phyloP scores from a whole-genome alignment of 2,797 vertebrate species.

The Danio tinwini region DNA sequence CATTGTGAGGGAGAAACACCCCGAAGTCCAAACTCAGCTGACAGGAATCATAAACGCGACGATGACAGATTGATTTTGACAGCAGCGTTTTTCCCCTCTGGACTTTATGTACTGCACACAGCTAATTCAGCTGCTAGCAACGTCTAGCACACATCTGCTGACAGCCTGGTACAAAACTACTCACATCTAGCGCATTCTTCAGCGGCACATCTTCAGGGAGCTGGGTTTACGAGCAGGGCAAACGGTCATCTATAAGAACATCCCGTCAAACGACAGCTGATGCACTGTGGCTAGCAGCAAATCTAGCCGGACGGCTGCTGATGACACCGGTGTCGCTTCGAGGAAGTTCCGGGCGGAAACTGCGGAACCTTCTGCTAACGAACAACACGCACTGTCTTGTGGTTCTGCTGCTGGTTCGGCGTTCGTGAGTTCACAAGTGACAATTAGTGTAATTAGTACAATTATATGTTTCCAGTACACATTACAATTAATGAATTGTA shows the following conservation, averaged over 20 bases:
- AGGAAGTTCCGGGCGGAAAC: slow-evolving; percentile 50
- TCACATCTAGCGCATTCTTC: slow-evolving; percentile 53
- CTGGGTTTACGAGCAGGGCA: not conserved
- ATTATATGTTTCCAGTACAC: not conserved
- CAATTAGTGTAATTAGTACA: not conserved
- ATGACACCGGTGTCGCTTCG: slow-evolving; percentile 23
- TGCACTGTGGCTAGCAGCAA: slow-evolving; percentile 38
- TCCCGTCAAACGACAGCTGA: slow-evolving; percentile 24
- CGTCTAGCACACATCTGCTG: slow-evolving; percentile 17
- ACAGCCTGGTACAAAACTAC: slow-evolving; percentile 17
- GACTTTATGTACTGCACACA: slow-evolving; percentile 25
- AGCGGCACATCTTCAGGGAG: slow-evolving; percentile 44
- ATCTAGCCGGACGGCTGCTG: slow-evolving; percentile 41
- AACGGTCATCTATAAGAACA: slow-evolving; percentile 28
- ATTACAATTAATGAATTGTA: not conserved
- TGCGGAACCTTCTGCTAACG: not conserved
- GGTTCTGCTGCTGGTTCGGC: not conserved
- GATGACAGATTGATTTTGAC: slow-evolving; percentile 37
- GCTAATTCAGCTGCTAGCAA: slow-evolving; percentile 35
- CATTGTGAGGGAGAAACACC: not conserved
- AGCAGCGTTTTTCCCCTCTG: slow-evolving; percentile 10
- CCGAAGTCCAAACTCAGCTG: slow-evolving; percentile 13
- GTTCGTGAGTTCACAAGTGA: not conserved
- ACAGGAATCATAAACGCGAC: slow-evolving; percentile 8
- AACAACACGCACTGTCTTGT: not conserved